These are phyloP conservation scores for Cyprinodon tularosa DNA, from an alignment of 2,113 vertebrate species.

Conservation along the genomic window DNA sequence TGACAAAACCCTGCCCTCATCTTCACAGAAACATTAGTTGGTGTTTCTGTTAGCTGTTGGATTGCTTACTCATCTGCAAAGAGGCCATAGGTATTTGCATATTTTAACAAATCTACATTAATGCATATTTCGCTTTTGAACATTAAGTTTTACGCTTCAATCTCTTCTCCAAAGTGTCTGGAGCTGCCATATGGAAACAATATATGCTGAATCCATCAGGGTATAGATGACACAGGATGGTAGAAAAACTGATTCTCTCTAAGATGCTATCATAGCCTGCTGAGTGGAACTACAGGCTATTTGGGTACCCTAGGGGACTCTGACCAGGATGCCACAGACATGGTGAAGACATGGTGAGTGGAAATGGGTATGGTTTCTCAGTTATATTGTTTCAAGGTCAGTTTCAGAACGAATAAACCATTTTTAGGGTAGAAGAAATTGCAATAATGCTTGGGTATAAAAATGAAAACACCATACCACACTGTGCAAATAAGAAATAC, in stretches of 20 bases:
- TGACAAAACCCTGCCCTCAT: constrained; percentile 76
- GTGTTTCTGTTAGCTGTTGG: constrained; percentile 54
- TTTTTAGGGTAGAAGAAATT: neutral
- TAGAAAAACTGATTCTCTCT: constrained; percentile 43
- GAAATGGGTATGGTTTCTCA: constrained; percentile 5
- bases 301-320: constrained; percentile 48
- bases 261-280: constrained; percentile 34
- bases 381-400: constrained; percentile 5
- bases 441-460: neutral
- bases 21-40: constrained; percentile 57
- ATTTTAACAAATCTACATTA: neutral
- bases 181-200: constrained; percentile 37
- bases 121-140: neutral
- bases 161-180: constrained; percentile 2
- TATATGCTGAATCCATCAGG: constrained; percentile 31
- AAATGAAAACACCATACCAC: constrained; percentile 5
- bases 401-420: constrained; percentile 3
- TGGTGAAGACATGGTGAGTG: constrained; percentile 74
- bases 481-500: neutral
- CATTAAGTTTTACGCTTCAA: constrained; percentile 21
- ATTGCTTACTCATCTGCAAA: constrained; percentile 21
- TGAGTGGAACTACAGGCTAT: constrained; percentile 47
- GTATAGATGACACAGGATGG: constrained; percentile 18
- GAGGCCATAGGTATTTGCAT: neutral
- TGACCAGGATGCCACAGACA: constrained; percentile 41